phyloP scores from a whole-genome alignment of 2,888 invertebrate genomes.

The Ormyrus rosae region DNA sequence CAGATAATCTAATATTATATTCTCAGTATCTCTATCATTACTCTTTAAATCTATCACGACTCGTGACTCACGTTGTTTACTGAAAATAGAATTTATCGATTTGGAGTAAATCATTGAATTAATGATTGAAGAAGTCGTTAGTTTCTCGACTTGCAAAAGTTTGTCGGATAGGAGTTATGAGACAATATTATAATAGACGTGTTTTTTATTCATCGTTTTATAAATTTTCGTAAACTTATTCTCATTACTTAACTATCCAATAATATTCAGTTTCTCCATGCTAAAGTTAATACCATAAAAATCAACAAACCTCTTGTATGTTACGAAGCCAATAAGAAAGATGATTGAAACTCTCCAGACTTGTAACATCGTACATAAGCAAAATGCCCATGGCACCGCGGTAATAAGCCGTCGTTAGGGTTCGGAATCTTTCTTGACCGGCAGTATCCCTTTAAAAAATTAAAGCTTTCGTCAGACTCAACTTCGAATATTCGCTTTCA shows the following conservation, averaged over 20 bases:
- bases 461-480: too few species aligned
- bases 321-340: conserved; percentile 93
- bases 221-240: too few species aligned
- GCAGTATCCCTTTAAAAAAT: conserved; percentile 86
- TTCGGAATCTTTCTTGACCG: conserved; percentile 86
- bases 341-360: conserved; percentile 92
- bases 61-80: conserved; percentile 29
- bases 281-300: neutral
- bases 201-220: too few species aligned
- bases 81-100: conserved; percentile 27
- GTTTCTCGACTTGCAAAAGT: too few species aligned
- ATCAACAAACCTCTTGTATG: conserved; percentile 84
- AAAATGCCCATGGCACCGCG: conserved; percentile 94
- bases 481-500: too few species aligned
- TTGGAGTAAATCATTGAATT: conserved; percentile 1
- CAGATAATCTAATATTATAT: conserved; percentile 2
- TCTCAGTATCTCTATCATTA: neutral
- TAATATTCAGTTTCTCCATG: too few species aligned
- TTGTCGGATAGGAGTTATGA: too few species aligned
- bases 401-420: conserved; percentile 92
- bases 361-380: conserved; percentile 93
- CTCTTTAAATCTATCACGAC: neutral
- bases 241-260: too few species aligned
- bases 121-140: neutral
- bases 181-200: too few species aligned